Evolutionary conservation across 2,888 invertebrate genomes (phyloP), one percentile per base, ranked within the genome.

Genomic region (Ormyrus pomaceus): DNA sequence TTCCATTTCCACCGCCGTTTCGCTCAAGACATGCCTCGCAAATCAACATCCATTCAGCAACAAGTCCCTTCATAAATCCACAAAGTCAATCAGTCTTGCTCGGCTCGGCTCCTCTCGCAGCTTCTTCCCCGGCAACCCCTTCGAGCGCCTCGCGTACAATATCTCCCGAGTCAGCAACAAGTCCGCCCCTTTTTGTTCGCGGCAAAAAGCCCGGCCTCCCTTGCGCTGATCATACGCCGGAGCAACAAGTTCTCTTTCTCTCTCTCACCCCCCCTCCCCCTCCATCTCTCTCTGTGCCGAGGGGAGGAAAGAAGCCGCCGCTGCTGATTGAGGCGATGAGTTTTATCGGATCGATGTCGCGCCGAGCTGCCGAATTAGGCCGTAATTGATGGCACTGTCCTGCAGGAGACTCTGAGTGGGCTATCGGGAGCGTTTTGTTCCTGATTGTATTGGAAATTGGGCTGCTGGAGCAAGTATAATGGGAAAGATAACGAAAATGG

Each of bases 241-340:
- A 73, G 73, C 73, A 73, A 73, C 73, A 73, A 73, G 73, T 73
- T 53, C 62, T 62, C 8, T 11, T 19, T 19, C 19, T 19, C 19
- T 19, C 19, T 19, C 19, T 19, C 19, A 1, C 19, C 19, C 19
- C 19, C 19, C 19, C 19, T 1, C 19, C 19, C 1, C 19, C 19
- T 19, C 19, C 2, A 1, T 2, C 19, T 19, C 19, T 19, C 19
- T 19, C 19, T 19, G 19, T 19, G 19, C 19, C 34, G 19, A 19
- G 19, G 19, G 19, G 19, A 19, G 19, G 19, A 19, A 19, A 19
- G 6, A 48, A 6, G 50, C 50, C 10, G 11, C 48, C 51, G 58
- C 61, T 53, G 50, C 9, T 61, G 61, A 72, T 72, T 62, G 61
- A 45, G 61, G 62, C 61, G 19, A 69, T 58, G 48, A 56, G 56